Conservation (phyloP, 1,140 invertebrate genomes). For the Charaxes varanes region DNA sequence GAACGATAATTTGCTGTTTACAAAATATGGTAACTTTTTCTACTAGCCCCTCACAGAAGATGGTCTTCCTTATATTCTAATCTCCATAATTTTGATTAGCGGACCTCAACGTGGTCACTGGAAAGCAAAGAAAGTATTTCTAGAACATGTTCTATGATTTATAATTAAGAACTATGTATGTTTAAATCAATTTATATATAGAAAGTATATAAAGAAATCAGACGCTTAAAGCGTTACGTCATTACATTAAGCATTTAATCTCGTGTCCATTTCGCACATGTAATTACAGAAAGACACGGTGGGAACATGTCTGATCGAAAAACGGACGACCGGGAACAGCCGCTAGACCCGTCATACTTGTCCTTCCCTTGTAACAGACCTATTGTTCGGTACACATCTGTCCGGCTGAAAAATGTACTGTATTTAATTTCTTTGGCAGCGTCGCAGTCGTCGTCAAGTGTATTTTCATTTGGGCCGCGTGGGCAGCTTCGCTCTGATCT, state of each 20-base stretch:
- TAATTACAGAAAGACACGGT: constrained; percentile 5
- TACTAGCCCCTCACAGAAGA: too few species aligned
- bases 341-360: constrained; percentile 32
- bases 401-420: constrained; percentile 58
- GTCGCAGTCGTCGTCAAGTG: constrained; percentile 44
- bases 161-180: too few species aligned
- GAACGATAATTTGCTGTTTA: too few species aligned
- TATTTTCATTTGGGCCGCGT: constrained; percentile 59
- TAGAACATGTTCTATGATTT: too few species aligned
- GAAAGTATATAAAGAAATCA: too few species aligned
- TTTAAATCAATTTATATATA: background rate
- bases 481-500: constrained; percentile 43
- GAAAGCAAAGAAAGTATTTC: too few species aligned
- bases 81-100: too few species aligned
- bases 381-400: constrained; percentile 54
- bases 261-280: background rate
- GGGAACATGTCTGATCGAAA: background rate
- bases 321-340: constrained; percentile 7
- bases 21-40: too few species aligned
- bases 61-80: too few species aligned
- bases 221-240: too few species aligned
- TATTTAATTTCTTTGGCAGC: constrained; percentile 67
- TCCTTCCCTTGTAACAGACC: constrained; percentile 51
- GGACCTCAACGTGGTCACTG: too few species aligned
- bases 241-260: constrained; percentile 16